Evolutionary conservation across 1,140 invertebrate species (phyloP).

Genomic region (Megalopta genalis): DNA sequence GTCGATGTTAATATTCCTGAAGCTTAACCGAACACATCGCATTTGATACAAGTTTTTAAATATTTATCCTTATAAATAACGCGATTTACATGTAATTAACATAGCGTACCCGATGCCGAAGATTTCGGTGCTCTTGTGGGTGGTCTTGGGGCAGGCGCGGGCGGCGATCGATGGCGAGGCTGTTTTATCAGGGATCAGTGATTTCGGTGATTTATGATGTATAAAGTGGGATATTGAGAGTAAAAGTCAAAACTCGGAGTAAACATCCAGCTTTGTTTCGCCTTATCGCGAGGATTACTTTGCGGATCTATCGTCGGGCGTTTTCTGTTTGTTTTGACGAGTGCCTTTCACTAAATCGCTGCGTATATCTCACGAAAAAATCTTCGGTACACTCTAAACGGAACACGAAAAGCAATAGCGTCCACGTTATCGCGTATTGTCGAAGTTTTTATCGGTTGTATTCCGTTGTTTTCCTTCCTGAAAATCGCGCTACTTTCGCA

Average conservation of each 20-base stretch:
- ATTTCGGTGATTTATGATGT: neutral
- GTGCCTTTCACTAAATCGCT: neutral
- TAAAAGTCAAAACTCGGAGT: neutral
- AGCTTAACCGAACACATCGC: no score
- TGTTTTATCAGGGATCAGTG: neutral
- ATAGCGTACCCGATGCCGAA: no score
- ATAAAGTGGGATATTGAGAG: neutral
- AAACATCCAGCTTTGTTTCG: neutral
- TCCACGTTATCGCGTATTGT: no score
- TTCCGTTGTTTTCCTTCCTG: neutral
- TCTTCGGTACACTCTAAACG: neutral
- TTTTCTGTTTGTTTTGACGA: neutral
- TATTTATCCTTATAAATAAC: no score
- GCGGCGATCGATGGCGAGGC: neutral
- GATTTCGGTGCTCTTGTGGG: neutral
- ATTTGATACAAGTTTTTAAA: no score
- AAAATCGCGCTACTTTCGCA: neutral
- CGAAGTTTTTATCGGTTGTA: no score
- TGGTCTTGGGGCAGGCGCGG: neutral
- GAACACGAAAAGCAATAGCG: no score
- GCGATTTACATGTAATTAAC: no score
- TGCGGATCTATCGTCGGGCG: neutral
- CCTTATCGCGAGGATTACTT: neutral
- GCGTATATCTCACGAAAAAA: neutral
- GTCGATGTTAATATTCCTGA: no score